phyloP scores from a whole-genome alignment of 2,888 invertebrate species.

The Shargacucullia verbasci region DNA sequence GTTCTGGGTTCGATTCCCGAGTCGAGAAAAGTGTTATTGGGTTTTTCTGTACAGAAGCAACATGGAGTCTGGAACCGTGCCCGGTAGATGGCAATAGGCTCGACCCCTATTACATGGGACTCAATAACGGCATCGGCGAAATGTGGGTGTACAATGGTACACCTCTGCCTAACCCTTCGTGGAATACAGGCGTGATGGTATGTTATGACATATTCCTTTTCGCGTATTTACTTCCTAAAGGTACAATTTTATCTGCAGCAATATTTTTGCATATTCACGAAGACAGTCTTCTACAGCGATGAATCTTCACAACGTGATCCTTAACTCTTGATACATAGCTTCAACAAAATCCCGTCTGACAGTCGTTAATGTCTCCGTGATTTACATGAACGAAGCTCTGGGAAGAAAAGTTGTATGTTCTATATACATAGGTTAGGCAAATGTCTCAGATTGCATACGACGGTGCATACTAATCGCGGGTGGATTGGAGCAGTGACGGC shows the following conservation, averaged over 20 bases:
- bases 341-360: slow-evolving; percentile 32
- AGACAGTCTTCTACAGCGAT: slow-evolving; percentile 29
- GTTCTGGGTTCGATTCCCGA: no score
- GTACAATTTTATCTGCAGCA: slow-evolving; percentile 6
- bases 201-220: no score
- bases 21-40: no score
- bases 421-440: slow-evolving; percentile 41
- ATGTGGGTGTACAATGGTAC: no score
- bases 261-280: slow-evolving; percentile 4
- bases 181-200: no score
- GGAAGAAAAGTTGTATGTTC: slow-evolving; percentile 33
- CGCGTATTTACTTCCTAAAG: not conserved
- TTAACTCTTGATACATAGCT: slow-evolving; percentile 11
- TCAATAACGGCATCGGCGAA: no score
- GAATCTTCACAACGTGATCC: slow-evolving; percentile 38
- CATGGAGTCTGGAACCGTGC: no score
- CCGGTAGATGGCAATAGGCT: no score
- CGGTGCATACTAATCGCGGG: slow-evolving; percentile 43
- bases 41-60: no score
- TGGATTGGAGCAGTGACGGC: not conserved
- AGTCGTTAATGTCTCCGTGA: slow-evolving; percentile 41
- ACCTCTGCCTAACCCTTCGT: no score
- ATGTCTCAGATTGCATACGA: slow-evolving; percentile 33
- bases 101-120: no score
- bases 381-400: slow-evolving; percentile 33